Evolutionary conservation across 2,888 invertebrate genomes (phyloP).

Genomic region (Anaspis maculata): DNA sequence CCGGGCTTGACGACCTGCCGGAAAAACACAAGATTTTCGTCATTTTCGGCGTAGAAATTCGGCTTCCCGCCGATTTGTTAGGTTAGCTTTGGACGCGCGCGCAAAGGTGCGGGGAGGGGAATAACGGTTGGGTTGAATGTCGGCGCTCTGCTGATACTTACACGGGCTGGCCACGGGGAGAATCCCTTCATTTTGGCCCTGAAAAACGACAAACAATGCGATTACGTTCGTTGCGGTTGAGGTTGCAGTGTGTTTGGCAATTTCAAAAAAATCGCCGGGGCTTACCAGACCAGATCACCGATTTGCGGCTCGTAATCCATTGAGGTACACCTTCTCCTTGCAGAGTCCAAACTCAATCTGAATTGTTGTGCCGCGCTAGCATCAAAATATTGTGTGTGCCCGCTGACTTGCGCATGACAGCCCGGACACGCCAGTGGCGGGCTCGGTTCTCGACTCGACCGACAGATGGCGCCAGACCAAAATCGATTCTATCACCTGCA

Average conservation of each 20-base stretch:
- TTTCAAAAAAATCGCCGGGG: conserved; percentile 22
- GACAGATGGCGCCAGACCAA: too few species aligned
- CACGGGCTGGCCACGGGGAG: conserved; percentile 95
- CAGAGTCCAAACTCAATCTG: conserved; percentile 27
- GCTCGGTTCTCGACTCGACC: too few species aligned
- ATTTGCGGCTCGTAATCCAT: conserved; percentile 53
- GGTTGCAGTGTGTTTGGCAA: too few species aligned
- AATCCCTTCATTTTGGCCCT: conserved; percentile 99
- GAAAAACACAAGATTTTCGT: conserved; percentile 9
- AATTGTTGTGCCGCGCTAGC: conserved; percentile 24
- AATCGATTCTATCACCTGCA: too few species aligned
- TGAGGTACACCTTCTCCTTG: conserved; percentile 11
- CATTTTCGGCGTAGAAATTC: background rate
- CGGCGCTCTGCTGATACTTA: conserved; percentile 53
- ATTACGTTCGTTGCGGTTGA: too few species aligned
- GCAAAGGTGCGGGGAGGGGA: conserved; percentile 26
- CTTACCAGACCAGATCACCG: conserved; percentile 64
- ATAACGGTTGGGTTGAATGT: conserved; percentile 42
- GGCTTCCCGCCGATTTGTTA: too few species aligned
- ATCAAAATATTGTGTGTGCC: conserved; percentile 11
- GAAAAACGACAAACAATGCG: conserved; percentile 37
- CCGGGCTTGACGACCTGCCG: conserved; percentile 71
- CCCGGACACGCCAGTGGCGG: too few species aligned
- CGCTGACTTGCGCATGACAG: too few species aligned
- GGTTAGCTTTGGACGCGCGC: conserved; percentile 12